A percentile compares a stretch with the other conserved stretches of the same genome.
These are phyloP conservation scores for Heliocidaris erythrogramma DNA, from an alignment of 35 echinoderm and acorn worm species.

Conservation along the genomic window DNA sequence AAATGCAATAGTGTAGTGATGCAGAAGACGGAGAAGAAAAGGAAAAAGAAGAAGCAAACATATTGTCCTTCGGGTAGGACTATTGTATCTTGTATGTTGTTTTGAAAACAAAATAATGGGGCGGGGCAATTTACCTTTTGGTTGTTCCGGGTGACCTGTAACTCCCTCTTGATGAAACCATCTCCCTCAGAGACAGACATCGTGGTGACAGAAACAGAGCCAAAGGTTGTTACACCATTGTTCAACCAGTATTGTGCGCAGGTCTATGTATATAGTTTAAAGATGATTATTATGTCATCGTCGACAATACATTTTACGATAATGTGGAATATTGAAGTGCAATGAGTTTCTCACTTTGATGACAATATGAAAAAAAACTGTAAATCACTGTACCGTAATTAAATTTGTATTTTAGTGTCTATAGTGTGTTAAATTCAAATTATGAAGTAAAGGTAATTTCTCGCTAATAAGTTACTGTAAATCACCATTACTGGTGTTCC, in stretches of 20 bases:
- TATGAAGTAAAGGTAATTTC: no score
- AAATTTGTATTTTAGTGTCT: no score
- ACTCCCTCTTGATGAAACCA: background rate
- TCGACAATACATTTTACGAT: no score
- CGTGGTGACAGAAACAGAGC: slow-evolving; percentile 20
- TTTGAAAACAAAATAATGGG: background rate
- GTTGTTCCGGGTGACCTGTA: background rate
- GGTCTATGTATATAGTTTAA: background rate
- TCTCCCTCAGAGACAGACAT: background rate
- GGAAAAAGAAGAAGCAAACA: background rate
- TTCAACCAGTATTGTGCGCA: slow-evolving; percentile 53
- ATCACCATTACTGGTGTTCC: no score
- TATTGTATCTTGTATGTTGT: background rate
- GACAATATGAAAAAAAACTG: no score
- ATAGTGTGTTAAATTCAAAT: no score
- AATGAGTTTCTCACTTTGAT: no score
- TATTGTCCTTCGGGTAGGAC: background rate
- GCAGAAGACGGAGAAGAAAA: background rate
- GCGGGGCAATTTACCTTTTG: background rate
- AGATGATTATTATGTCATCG: no score
- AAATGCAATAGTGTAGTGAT: no score
- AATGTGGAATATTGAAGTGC: no score
- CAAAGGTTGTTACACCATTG: slow-evolving; percentile 18
- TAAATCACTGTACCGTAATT: no score
- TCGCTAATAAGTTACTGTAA: no score